Evolutionary conservation across 2,797 vertebrate genomes (phyloP), one percentile per base, ranked within the genome.

Genomic region (Onychomys torridus): DNA sequence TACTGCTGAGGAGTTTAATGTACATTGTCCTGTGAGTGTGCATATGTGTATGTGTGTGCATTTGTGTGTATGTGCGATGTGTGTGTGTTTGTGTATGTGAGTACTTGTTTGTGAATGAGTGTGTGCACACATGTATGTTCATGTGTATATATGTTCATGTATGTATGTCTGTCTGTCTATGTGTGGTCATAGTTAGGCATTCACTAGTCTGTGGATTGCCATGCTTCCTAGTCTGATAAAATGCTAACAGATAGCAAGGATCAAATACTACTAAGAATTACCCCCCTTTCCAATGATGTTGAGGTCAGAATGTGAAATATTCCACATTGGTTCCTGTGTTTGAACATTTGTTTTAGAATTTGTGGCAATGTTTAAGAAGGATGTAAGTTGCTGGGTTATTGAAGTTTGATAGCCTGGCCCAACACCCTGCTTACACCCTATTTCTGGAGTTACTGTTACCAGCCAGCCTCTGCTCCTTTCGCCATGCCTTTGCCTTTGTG

Each of bases 191-290:
- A 29, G 29, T 4, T 73, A 59, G 5, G 4, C 14, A 55, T 55
- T 86, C 7, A n/a, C 34, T 4, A 0, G 69, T 69, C 11, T 49
- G 14, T 49, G 3, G 32, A 55, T 40, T 91, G 61, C 32, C 14
- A 95, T 73, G 57, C 49, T 95, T 98, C 98, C 93, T 87, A 95
- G 93, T 71, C 34, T 71, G 34, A 21, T 21, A 10, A 71, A 71
- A 71, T 37, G 34, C 6, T 71, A 71, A 49, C 78, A 97, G 94
- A 81, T 96, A 97, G 57, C 76, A 97, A 84, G 71, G 97, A 96
- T 88, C 46, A 97, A 97, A 97, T 96, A 73, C 96, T 93, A 4
- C n/a, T 21, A 52, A 52, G 11, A 55, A 55, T 55, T 37, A 9
- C 17, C 67, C 67, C 91, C 78, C 61, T 96, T 7, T 32, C 12